Conservation (phyloP, 2,113 vertebrate genomes). For the Sakesphorus luctuosus region DNA sequence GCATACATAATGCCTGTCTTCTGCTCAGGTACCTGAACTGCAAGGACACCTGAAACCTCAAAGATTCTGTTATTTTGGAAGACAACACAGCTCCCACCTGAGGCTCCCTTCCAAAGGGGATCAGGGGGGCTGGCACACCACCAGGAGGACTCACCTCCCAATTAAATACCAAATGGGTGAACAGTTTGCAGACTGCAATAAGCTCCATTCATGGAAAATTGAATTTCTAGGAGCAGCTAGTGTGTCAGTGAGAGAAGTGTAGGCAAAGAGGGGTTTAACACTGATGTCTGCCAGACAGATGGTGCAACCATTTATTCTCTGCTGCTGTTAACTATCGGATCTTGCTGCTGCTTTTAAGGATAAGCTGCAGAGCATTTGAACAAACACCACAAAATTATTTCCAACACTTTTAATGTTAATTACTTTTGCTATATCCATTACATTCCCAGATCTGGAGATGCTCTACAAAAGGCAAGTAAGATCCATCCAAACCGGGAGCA, state of each 20-base stretch:
- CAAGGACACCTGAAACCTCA: not conserved
- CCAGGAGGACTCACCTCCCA: not conserved
- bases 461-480: not conserved
- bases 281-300: conserved; percentile 21
- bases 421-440: not conserved
- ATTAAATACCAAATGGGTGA: not conserved
- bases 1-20: not conserved
- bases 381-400: not conserved
- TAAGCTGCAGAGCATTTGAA: not conserved
- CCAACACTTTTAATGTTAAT: not conserved
- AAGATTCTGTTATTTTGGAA: not conserved
- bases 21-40: not conserved
- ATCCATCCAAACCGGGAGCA: not conserved
- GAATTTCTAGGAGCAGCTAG: not conserved
- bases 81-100: not conserved
- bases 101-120: not conserved
- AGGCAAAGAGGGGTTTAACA: not conserved
- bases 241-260: not conserved
- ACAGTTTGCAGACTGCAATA: not conserved
- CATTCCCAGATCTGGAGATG: not conserved
- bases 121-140: not conserved
- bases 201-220: not conserved
- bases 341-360: not conserved
- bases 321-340: not conserved
- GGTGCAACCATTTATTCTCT: conserved; percentile 12